Conservation (phyloP, 2,797 vertebrate species). For the Sebastes reedi region DNA sequence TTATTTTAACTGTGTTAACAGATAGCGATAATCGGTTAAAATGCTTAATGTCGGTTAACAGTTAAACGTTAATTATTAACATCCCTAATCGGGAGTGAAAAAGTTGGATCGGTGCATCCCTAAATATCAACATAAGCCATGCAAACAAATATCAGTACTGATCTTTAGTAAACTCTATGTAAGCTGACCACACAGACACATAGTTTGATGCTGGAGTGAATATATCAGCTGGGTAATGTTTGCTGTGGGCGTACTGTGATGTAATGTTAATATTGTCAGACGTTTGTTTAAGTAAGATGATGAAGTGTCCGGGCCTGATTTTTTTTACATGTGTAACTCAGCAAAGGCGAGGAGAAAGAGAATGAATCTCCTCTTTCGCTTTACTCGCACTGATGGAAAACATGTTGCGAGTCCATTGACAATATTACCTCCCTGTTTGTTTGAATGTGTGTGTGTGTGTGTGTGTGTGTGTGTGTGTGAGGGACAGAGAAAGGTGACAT, state of each 20-base stretch:
- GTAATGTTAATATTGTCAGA: background rate
- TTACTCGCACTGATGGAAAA: background rate
- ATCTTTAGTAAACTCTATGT: background rate
- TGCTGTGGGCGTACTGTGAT: background rate
- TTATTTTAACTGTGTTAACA: too few relatives aligned
- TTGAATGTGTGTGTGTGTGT: background rate
- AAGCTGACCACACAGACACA: background rate
- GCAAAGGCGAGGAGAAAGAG: background rate
- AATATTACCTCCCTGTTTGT: background rate
- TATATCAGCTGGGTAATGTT: background rate
- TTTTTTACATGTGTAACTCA: background rate
- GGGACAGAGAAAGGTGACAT: constrained; percentile 47
- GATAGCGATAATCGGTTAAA: too few relatives aligned
- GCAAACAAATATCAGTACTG: background rate
- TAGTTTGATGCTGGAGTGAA: background rate
- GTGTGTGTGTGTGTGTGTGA: background rate
- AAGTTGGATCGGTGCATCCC: too few relatives aligned
- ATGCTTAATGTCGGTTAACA: too few relatives aligned
- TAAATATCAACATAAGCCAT: too few relatives aligned
- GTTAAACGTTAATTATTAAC: too few relatives aligned
- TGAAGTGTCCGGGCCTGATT: background rate
- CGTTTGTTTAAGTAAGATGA: background rate
- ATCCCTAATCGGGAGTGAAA: too few relatives aligned
- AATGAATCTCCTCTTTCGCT: background rate
- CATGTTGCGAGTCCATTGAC: background rate